Percentiles rank a stretch among this genome's conserved stretches.
These are phyloP conservation scores for Marronus borbonicus DNA, from an alignment of 2,888 invertebrate genomes.

Conservation along the genomic window DNA sequence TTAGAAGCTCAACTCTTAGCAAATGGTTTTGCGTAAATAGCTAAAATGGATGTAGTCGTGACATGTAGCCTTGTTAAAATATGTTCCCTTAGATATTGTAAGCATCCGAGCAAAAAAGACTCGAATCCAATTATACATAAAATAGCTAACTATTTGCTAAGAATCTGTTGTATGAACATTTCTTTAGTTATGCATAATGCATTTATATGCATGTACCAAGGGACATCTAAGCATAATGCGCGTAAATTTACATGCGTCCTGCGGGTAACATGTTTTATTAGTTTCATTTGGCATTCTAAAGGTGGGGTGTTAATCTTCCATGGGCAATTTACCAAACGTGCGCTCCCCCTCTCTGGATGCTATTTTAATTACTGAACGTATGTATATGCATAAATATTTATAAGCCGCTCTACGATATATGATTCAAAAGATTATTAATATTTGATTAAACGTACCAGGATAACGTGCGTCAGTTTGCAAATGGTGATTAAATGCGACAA, in stretches of 20 bases:
- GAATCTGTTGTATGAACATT: background rate
- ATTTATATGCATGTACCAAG: conserved; percentile 28
- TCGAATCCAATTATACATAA: no score
- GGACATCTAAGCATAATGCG: conserved; percentile 34
- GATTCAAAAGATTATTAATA: conserved; percentile 25
- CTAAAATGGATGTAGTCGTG: no score
- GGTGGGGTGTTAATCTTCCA: conserved; percentile 39
- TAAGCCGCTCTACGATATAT: background rate
- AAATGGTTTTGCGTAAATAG: no score
- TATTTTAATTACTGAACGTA: conserved; percentile 21
- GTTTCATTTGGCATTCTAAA: conserved; percentile 29
- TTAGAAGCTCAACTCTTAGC: no score
- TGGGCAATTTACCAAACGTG: conserved; percentile 21
- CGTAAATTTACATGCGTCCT: conserved; percentile 19
- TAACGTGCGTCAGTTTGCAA: background rate
- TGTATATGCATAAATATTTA: conserved; percentile 23
- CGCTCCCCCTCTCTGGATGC: conserved; percentile 16
- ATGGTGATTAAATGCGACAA: background rate
- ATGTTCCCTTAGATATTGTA: no score
- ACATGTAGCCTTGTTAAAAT: no score
- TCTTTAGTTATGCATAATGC: conserved; percentile 26
- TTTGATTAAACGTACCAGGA: background rate
- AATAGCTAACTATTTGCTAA: no score
- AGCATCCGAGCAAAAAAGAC: no score
- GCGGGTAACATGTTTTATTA: conserved; percentile 40